Percentiles rank a stretch among this genome's conserved stretches.
Conservation (phyloP, 2,797 vertebrate species). For the Morus bassanus region DNA sequence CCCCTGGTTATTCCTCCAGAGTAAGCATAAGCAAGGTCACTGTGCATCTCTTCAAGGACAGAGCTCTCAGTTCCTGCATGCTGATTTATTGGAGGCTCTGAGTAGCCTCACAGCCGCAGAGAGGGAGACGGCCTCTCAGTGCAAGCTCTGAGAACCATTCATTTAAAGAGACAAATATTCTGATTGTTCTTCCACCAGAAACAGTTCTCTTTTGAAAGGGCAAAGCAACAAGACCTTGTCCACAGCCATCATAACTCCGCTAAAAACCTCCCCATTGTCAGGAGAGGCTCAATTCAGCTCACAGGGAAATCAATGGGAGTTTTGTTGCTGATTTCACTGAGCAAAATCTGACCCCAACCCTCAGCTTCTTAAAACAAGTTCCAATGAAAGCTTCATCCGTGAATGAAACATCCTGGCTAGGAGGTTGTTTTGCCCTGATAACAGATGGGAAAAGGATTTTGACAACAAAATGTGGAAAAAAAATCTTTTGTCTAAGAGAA, state of each 20-base stretch:
- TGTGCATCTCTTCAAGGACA: conserved; percentile 77
- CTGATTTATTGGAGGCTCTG: conserved; percentile 62
- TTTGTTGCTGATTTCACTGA: not conserved
- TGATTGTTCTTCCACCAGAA: not conserved
- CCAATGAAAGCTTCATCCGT: not conserved
- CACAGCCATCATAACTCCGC: not conserved
- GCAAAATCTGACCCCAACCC: not conserved
- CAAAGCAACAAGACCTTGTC: conserved; percentile 34
- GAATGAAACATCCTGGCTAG: not conserved
- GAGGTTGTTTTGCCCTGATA: not conserved
- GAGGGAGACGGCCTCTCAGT: conserved; percentile 19
- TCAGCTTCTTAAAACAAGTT: not conserved
- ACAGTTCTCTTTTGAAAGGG: not conserved
- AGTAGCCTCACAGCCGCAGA: conserved; percentile 32
- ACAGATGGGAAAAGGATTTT: not conserved
- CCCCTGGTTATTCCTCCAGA: conserved; percentile 30
- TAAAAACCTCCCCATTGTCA: not conserved
- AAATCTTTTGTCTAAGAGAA: not conserved
- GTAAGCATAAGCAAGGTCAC: conserved; percentile 84
- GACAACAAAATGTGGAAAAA: not conserved
- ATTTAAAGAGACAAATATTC: conserved; percentile 53
- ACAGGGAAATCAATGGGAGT: not conserved
- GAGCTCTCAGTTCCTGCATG: conserved; percentile 48
- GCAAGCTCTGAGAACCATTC: conserved; percentile 10
- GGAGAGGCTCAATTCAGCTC: not conserved